Conservation (phyloP, 2,797 vertebrate species). For the Argya squamiceps region DNA sequence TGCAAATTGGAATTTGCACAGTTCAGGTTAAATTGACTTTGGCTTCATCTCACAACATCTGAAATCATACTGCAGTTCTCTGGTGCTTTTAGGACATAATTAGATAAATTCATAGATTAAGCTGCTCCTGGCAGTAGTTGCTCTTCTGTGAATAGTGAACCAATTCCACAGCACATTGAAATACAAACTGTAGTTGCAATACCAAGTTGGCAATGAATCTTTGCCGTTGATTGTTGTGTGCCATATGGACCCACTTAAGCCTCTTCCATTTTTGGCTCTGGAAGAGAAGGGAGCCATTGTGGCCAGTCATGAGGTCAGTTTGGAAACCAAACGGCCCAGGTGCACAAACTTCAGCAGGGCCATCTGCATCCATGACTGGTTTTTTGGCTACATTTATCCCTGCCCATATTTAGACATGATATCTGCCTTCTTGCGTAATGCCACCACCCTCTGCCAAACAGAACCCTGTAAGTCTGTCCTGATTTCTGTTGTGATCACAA, state of each 20-base stretch:
- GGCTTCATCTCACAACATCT: conserved; percentile 66
- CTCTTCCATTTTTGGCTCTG: conserved; percentile 66
- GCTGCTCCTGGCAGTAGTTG: conserved; percentile 67
- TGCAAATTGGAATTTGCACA: conserved; percentile 23
- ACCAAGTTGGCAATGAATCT: conserved; percentile 60
- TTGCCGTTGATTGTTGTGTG: conserved; percentile 62
- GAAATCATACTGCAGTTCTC: conserved; percentile 62
- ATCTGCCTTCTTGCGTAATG: conserved; percentile 31
- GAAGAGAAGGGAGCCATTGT: conserved; percentile 57
- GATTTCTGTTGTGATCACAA: background rate
- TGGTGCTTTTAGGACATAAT: conserved; percentile 67
- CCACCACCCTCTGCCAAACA: conserved; percentile 6
- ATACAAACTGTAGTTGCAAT: conserved; percentile 62
- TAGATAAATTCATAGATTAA: conserved; percentile 74
- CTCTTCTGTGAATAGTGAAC: conserved; percentile 69
- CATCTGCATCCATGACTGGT: conserved; percentile 57
- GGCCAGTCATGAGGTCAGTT: conserved; percentile 70
- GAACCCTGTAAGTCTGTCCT: background rate
- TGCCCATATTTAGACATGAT: conserved; percentile 36
- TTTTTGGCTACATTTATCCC: conserved; percentile 10
- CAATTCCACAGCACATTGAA: conserved; percentile 67
- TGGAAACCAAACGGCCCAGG: conserved; percentile 65
- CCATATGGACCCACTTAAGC: conserved; percentile 77
- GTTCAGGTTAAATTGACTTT: conserved; percentile 70
- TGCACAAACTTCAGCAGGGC: conserved; percentile 69